A percentile compares a stretch with the other conserved stretches of the same genome.
Conservation (phyloP, 2,888 invertebrate species). For the Lasius fuliginosus region DNA sequence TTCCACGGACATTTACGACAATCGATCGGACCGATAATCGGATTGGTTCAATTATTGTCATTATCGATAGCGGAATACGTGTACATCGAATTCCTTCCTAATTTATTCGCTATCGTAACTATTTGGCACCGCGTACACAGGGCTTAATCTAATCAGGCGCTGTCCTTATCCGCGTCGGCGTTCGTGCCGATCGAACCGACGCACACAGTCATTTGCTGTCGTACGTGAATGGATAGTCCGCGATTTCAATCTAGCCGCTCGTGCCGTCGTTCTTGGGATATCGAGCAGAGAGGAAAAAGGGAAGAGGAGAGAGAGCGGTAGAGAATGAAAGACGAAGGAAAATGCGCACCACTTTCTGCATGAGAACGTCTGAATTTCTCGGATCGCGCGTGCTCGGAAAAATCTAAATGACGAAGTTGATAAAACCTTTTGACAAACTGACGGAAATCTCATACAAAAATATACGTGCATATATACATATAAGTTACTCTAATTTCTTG, state of each 20-base stretch:
- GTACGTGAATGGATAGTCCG: constrained; percentile 52
- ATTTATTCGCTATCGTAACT: constrained; percentile 57
- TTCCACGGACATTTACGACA: background rate
- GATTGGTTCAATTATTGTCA: constrained; percentile 25
- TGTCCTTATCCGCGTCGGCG: constrained; percentile 40
- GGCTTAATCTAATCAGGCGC: constrained; percentile 66
- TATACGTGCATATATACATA: background rate
- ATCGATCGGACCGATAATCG: constrained; percentile 21
- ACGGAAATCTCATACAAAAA: background rate
- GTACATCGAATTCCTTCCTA: constrained; percentile 38
- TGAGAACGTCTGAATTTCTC: constrained; percentile 63
- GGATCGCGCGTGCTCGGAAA: constrained; percentile 24
- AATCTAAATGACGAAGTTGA: constrained; percentile 29
- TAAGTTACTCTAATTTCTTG: background rate
- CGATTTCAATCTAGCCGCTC: constrained; percentile 69
- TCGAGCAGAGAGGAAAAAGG: constrained; percentile 29
- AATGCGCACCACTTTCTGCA: constrained; percentile 44
- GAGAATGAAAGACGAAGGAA: constrained; percentile 26
- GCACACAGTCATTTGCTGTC: constrained; percentile 34
- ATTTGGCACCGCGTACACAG: constrained; percentile 43
- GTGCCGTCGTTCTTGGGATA: constrained; percentile 50
- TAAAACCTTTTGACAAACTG: constrained; percentile 25
- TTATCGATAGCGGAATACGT: constrained; percentile 25
- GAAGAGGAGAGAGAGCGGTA: background rate
- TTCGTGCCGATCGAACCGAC: constrained; percentile 60